A percentile compares a stretch with the other conserved stretches of the same genome.
Conservation (phyloP, 2,797 vertebrate genomes). For the Smutsia temminckii region DNA sequence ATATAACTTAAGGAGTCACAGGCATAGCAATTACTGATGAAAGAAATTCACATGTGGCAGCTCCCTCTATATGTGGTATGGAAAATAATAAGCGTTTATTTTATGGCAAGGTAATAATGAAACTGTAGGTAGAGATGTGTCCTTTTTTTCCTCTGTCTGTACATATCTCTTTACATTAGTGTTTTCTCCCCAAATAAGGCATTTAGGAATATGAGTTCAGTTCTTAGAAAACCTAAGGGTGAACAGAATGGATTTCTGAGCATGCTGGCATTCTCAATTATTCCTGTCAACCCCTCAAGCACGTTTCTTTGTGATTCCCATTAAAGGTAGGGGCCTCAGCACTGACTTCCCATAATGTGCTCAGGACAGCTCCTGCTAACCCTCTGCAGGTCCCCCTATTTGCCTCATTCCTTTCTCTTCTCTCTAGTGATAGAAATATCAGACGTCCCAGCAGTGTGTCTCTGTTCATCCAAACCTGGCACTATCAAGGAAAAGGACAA, state of each 20-base stretch:
- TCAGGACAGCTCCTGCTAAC: slow-evolving; percentile 68
- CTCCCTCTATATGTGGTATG: slow-evolving; percentile 16
- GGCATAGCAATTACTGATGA: slow-evolving; percentile 60
- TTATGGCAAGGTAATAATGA: slow-evolving; percentile 61
- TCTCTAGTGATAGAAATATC: slow-evolving; percentile 78
- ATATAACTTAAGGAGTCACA: slow-evolving; percentile 59
- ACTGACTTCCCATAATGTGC: slow-evolving; percentile 75
- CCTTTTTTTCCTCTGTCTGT: neutral
- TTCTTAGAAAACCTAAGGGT: slow-evolving; percentile 39
- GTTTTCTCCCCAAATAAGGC: slow-evolving; percentile 63
- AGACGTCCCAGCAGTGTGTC: slow-evolving; percentile 75
- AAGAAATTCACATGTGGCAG: slow-evolving; percentile 59
- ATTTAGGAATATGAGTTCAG: slow-evolving; percentile 57
- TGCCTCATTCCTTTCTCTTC: slow-evolving; percentile 76
- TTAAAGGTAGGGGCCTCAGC: slow-evolving; percentile 60
- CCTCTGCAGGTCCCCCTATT: slow-evolving; percentile 75
- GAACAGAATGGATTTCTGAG: slow-evolving; percentile 65
- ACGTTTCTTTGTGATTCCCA: slow-evolving; percentile 74
- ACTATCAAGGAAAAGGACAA: slow-evolving; percentile 79
- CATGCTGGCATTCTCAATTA: slow-evolving; percentile 70
- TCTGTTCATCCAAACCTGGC: slow-evolving; percentile 81
- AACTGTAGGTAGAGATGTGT: neutral
- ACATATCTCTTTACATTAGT: neutral
- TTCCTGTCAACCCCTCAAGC: slow-evolving; percentile 69
- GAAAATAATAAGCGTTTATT: slow-evolving; percentile 72